Base-by-base conservation (phyloP, 2,797 vertebrate genomes). In the Crenichthys baileyi region DNA sequence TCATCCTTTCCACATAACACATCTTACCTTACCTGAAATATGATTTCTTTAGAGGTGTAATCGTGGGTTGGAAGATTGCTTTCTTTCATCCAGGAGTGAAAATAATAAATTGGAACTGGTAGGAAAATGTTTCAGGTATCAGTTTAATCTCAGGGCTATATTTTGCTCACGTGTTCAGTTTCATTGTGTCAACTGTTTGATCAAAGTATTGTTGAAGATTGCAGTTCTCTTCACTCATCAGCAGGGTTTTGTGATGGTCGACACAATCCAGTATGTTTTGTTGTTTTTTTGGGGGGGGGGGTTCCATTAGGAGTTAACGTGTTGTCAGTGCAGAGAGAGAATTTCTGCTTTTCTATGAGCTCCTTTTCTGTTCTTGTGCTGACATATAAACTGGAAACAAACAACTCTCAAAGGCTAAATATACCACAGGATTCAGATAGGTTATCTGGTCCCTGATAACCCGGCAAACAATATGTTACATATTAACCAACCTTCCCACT, bases 41-140 rank as follows among this genome's bases (percentile, higher is more conserved):
- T 87, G 85, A 92, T 91, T 93, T 91, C 87, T 89, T 82, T 72
- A 89, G 83, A 89, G 86, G 87, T 92, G 90, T 93, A 94, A 93
- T 94, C 92, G 92, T 88, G 82, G 85, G 83, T 86, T 88, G 88
- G 89, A 83, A 94, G 88, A 95, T 93, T 92, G 92, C 87, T 91
- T 93, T 94, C 90, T 89, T 90, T 94, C 94, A 93, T 93, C 87
- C 77, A 71, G 85, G 83, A 93, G 86, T 91, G 92, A 93, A 91
- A 91, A 94, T 93, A 88, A 94, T 93, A 82, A 93, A 93, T 94
- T 90, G 89, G 86, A 86, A 79, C 76, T 82, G 70, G 72, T 76
- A 68, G 75, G n/a, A 18, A 83, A 88, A 85, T 86, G 79, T 91
- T 90, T 93, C 91, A 91, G 88, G 90, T 89, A 91, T 91, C 88